A percentile compares a stretch with the other conserved stretches of the same genome.
Conservation (phyloP, 2,113 vertebrate genomes). For the Peromyscus californicus region DNA sequence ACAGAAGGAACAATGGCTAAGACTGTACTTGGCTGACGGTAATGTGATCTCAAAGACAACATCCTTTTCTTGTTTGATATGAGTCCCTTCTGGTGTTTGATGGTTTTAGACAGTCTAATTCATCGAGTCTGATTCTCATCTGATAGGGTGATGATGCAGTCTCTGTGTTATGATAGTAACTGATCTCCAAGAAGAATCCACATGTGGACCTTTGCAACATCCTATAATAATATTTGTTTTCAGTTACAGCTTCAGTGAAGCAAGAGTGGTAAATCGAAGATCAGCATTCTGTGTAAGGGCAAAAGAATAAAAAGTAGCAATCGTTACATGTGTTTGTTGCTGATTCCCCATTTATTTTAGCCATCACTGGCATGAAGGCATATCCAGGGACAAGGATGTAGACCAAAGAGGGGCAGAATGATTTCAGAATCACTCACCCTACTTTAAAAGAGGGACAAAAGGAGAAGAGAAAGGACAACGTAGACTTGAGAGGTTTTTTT, state of each 20-base stretch:
- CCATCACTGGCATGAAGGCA: neutral
- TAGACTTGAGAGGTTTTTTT: neutral
- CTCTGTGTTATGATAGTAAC: neutral
- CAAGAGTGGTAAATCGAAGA: neutral
- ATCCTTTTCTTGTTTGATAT: constrained; percentile 50
- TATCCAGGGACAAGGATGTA: neutral
- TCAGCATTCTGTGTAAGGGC: neutral
- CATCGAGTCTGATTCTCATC: neutral
- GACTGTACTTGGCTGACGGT: constrained; percentile 26
- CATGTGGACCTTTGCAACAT: neutral
- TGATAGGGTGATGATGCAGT: neutral
- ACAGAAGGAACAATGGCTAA: constrained; percentile 41
- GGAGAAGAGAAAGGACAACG: neutral
- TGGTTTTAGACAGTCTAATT: constrained; percentile 38
- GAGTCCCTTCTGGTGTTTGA: neutral
- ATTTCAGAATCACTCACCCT: constrained; percentile 11
- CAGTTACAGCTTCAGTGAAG: neutral
- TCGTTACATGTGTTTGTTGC: neutral
- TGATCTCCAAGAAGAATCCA: neutral
- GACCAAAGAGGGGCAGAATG: neutral
- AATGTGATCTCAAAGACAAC: constrained; percentile 38
- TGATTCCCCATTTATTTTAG: neutral
- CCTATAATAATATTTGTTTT: neutral
- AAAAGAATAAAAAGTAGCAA: neutral
- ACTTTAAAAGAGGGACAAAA: neutral